These are phyloP conservation scores for Typhlichthys eigenmanni DNA, from an alignment of 2,797 vertebrate species.

Conservation along the genomic window DNA sequence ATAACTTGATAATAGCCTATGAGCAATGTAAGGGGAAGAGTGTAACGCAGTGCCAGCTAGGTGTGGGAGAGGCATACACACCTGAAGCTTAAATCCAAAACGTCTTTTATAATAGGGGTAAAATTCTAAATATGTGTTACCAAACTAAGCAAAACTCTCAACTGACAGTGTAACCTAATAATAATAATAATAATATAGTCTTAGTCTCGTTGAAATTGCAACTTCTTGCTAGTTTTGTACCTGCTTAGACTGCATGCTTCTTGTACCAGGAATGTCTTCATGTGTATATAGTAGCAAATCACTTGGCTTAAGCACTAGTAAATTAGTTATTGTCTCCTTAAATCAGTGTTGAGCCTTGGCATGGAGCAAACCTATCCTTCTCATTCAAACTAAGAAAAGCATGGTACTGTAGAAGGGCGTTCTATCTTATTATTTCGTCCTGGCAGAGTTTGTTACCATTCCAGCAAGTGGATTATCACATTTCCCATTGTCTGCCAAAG, in stretches of 20 bases:
- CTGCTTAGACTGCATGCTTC: background rate
- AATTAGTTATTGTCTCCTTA: conserved; percentile 55
- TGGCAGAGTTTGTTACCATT: background rate
- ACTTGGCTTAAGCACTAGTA: conserved; percentile 40
- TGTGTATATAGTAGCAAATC: conserved; percentile 21
- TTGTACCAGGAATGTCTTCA: background rate
- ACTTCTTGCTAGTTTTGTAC: conserved; percentile 1
- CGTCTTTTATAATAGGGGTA: too few relatives aligned
- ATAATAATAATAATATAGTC: background rate
- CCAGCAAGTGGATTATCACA: conserved; percentile 8
- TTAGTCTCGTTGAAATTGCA: background rate
- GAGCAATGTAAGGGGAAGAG: too few relatives aligned
- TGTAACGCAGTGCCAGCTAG: too few relatives aligned
- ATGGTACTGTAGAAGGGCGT: conserved; percentile 11
- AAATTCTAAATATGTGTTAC: too few relatives aligned
- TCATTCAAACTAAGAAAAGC: conserved; percentile 43
- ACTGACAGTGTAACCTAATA: too few relatives aligned
- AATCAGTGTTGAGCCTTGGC: conserved; percentile 53
- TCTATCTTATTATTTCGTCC: conserved; percentile 3
- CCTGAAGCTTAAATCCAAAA: too few relatives aligned
- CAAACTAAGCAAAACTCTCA: too few relatives aligned
- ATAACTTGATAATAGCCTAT: too few relatives aligned
- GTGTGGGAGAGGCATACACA: too few relatives aligned
- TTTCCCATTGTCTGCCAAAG: background rate
- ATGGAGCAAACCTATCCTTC: conserved; percentile 39